A percentile compares a stretch with the other conserved stretches of the same genome.
These are phyloP conservation scores for Lutraria rhynchaena DNA, from an alignment of 1,140 invertebrate genomes.

Conservation along the genomic window DNA sequence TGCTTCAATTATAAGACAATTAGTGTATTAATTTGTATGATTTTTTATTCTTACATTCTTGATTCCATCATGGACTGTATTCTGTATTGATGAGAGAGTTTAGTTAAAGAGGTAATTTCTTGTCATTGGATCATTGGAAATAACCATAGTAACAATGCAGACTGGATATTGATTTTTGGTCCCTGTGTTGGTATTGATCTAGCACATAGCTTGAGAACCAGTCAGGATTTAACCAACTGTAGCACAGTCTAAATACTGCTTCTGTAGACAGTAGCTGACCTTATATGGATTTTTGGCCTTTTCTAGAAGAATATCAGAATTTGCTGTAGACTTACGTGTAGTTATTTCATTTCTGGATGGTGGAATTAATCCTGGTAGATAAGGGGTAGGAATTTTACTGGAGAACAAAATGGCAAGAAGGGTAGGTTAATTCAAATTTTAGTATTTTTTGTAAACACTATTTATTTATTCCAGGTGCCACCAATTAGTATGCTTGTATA, in stretches of 20 bases:
- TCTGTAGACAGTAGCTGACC: conserved; percentile 26
- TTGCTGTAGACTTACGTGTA: not conserved
- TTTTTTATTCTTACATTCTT: not conserved
- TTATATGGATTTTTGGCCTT: conserved; percentile 47
- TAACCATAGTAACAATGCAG: conserved; percentile 51
- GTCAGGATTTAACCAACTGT: conserved; percentile 52
- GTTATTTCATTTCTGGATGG: conserved; percentile 13
- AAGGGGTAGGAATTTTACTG: conserved; percentile 8
- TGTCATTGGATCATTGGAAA: conserved; percentile 45
- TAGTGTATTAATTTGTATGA: not conserved
- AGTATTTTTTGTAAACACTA: not conserved
- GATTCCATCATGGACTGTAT: not conserved
- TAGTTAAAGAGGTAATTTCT: conserved; percentile 23
- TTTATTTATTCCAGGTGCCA: not conserved
- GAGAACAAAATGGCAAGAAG: conserved; percentile 23
- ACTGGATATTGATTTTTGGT: conserved; percentile 56
- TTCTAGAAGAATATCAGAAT: conserved; percentile 14
- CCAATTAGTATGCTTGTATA: no score
- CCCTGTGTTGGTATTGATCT: conserved; percentile 53
- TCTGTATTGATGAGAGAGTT: conserved; percentile 1
- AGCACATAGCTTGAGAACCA: conserved; percentile 48
- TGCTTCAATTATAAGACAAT: not conserved
- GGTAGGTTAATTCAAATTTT: conserved; percentile 1
- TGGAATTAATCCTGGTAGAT: conserved; percentile 10
- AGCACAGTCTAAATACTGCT: conserved; percentile 44